Conservation (phyloP, 2,113 vertebrate species). For the Cyphomyrus discorhynchus region DNA sequence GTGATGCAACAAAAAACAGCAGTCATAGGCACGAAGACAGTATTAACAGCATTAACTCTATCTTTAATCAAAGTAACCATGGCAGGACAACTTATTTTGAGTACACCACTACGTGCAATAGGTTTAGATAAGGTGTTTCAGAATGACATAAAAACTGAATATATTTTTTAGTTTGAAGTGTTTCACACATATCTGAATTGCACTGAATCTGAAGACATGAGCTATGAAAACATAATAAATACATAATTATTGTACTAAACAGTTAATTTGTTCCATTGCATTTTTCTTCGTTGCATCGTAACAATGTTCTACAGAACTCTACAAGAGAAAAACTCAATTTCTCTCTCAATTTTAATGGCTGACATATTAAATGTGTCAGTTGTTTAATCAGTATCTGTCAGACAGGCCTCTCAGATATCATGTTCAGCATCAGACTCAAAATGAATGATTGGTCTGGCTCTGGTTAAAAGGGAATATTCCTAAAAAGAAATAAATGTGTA, state of each 20-base stretch:
- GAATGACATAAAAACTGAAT: background rate
- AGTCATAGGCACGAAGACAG: background rate
- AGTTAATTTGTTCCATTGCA: background rate
- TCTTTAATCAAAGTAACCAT: background rate
- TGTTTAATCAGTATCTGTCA: constrained; percentile 1
- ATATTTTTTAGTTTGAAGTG: background rate
- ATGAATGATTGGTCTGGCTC: background rate
- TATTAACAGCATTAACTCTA: background rate
- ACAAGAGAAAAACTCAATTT: background rate
- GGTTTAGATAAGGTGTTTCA: background rate
- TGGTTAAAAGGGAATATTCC: background rate
- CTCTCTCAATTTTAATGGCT: background rate
- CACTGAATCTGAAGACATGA: background rate
- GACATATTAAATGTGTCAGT: background rate
- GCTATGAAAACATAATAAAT: background rate
- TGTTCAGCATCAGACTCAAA: background rate
- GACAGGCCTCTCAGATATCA: background rate
- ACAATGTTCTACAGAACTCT: background rate
- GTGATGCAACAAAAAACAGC: background rate
- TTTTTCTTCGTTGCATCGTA: background rate
- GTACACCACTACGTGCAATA: background rate
- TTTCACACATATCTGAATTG: background rate
- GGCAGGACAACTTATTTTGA: background rate
- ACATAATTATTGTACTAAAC: background rate
- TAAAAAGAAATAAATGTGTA: background rate